Evolutionary conservation across 2,888 invertebrate species (phyloP).

Genomic region (Drosophila ezoana): DNA sequence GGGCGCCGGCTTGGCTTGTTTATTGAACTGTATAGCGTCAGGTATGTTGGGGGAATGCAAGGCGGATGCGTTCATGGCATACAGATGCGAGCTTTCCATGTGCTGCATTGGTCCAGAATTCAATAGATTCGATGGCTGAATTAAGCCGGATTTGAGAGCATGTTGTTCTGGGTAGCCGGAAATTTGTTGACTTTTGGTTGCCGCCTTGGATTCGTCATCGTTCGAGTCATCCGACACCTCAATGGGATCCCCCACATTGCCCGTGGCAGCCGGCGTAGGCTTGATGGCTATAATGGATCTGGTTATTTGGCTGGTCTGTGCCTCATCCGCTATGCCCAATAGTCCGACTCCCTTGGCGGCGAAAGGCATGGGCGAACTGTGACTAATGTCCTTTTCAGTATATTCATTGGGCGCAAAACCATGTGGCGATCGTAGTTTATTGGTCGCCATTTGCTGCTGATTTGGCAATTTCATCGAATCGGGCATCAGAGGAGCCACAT

Average conservation of each 20-base stretch:
- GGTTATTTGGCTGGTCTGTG: constrained; percentile 2
- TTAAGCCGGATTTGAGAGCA: constrained; percentile 18
- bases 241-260: constrained; percentile 77
- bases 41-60: neutral
- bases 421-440: constrained; percentile 12
- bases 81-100: constrained; percentile 8
- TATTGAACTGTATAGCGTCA: constrained; percentile 38
- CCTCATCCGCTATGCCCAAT: neutral
- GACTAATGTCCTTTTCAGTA: constrained; percentile 5
- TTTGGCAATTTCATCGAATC: constrained; percentile 77
- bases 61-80: constrained; percentile 9
- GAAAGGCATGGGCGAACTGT: neutral
- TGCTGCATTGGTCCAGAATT: constrained; percentile 1
- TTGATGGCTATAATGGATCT: constrained; percentile 12
- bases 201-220: constrained; percentile 41
- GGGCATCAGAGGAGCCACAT: constrained; percentile 83
- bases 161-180: neutral
- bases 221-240: constrained; percentile 82
- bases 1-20: constrained; percentile 10
- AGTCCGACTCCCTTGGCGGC: constrained; percentile 1
- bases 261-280: constrained; percentile 46
- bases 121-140: constrained; percentile 23
- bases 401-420: constrained; percentile 9
- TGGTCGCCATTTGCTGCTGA: constrained; percentile 15
- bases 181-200: constrained; percentile 4